Base-by-base conservation (phyloP, 2,888 invertebrate genomes). In the Keiferia lycopersicella region DNA sequence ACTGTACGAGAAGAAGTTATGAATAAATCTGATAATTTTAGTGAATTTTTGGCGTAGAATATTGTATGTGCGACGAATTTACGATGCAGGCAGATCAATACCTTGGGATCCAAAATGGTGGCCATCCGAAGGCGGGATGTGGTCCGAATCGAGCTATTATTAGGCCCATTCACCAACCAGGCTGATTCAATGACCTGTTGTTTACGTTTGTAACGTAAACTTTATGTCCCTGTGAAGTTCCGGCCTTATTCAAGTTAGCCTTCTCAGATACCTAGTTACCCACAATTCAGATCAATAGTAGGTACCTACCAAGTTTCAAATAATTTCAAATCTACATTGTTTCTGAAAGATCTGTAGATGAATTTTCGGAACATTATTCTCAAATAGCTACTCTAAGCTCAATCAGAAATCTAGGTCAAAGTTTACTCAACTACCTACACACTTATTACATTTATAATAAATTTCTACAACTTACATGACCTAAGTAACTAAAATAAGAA, bases 71-170 rank as follows among this genome's bases (percentile, higher is more conserved):
- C 30, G 45, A 26, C 20, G n/a, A 41, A 57, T 18, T 45, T 50
- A 18, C 34, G 45, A 22, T 48, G 71, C 70, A 70, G 51, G 72
- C 70, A 72, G 81, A 88, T 89, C 88, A 78, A 88, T 88, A 86
- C 65, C 68, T 56, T 61, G 70, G 14, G 64, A 67, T 69, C 75
- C 89, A 90, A 90, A 86, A 90, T 90, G 89, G 89, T 80, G 74
- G 88, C 71, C 65, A 41, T 11, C 68, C 34, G 66, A 71, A 73
- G 72, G 76, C 73, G 75, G 74, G 70, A 72, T 75, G 66, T 66
- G 61, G 65, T 39, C 20, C 6, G 39, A 69, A 70, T 67, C 72
- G 71, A 72, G 77, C 78, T 82, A 78, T 76, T 74, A 80, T 78
- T 80, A 78, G 79, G 65, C 66, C 65, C 68, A 71, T 72, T 78